These are phyloP conservation scores for Hylyphantes graminicola DNA, from an alignment of 1,140 invertebrate genomes.

Conservation along the genomic window DNA sequence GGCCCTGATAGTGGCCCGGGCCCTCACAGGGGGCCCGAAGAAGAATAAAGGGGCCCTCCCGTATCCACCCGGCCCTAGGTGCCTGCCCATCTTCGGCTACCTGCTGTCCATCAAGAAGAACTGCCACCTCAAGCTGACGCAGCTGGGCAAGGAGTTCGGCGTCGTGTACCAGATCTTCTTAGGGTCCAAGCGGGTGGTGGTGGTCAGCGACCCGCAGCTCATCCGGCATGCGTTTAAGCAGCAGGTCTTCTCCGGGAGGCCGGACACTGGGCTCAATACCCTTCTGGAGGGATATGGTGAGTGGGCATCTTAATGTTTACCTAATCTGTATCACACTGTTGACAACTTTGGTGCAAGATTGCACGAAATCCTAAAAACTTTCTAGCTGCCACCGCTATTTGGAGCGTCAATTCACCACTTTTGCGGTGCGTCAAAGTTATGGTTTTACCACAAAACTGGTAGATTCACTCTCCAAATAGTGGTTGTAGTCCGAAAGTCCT, in stretches of 20 bases:
- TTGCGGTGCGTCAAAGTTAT: too few relatives aligned
- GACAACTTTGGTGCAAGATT: too few relatives aligned
- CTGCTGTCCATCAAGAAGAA: constrained; percentile 80
- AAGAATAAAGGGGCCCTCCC: neutral
- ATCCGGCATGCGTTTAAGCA: constrained; percentile 85
- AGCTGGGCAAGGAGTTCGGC: constrained; percentile 81
- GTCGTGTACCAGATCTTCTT: constrained; percentile 82
- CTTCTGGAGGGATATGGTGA: constrained; percentile 91
- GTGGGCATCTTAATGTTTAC: constrained; percentile 66
- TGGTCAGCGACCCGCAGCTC: constrained; percentile 84
- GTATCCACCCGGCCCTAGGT: constrained; percentile 85
- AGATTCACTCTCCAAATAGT: too few relatives aligned
- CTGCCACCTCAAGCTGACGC: constrained; percentile 80
- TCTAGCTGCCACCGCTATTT: too few relatives aligned
- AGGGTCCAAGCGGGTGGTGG: constrained; percentile 83
- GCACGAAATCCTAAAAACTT: too few relatives aligned
- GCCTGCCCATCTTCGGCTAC: constrained; percentile 83
- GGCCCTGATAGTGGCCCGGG: neutral
- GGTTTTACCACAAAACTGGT: too few relatives aligned
- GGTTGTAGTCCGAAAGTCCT: too few relatives aligned
- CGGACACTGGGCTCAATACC: constrained; percentile 83
- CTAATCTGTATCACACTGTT: too few relatives aligned
- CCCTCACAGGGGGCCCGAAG: too few relatives aligned
- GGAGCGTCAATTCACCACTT: too few relatives aligned
- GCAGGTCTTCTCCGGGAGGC: constrained; percentile 87